Evolutionary conservation across 1,140 invertebrate species (phyloP), one percentile per base, ranked within the genome.

Genomic region (Zaprionus kolodkinae): DNA sequence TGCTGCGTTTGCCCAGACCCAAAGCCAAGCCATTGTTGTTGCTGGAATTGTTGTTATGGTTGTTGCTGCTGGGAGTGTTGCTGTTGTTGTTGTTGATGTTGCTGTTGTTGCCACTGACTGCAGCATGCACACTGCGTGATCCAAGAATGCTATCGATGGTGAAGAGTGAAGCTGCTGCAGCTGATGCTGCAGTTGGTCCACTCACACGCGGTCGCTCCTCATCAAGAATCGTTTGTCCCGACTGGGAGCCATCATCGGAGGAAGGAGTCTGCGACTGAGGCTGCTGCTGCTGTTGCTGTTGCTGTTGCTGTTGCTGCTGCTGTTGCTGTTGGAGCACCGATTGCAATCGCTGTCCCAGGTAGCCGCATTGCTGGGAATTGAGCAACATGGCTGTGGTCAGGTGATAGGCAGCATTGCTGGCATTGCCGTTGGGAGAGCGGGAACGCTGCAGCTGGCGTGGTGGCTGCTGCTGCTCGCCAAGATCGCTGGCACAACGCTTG

Each of bases 111-210:
- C 30, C 59, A 50, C 55, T 71, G 15, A 56, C 61, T 2, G 72
- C 64, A 10, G 68, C 73, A 6, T 30, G 27, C 0, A 59, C 79
- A 17, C 72, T 78, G 27, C 88, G 70, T 11, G 91, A 92, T 6
- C 91, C 96, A 81, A 97, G 92, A 65, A 97, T 96, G 92, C 96
- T 96, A 92, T 97, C 96, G 77, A 97, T 97, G 73, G 96, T 97
- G 88, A 97, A 97, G 36, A 96, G 93, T 35, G 96, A 96, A 54
- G 95, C 93, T 2, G 95, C 93, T 10, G 94, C 93, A 13, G 94
- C 93, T 43, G 94, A 91, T 35, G 94, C 91, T 38, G 94, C 79
- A 12, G 75, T 68, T 35, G 77, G 59, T 25, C 91, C 86, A 94
- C 77, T 82, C 72, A 93, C 43, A 90, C 93, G 66, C 92, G 93